phyloP scores from a whole-genome alignment of 2,888 invertebrate genomes.

The Silvanus unidentatus region DNA sequence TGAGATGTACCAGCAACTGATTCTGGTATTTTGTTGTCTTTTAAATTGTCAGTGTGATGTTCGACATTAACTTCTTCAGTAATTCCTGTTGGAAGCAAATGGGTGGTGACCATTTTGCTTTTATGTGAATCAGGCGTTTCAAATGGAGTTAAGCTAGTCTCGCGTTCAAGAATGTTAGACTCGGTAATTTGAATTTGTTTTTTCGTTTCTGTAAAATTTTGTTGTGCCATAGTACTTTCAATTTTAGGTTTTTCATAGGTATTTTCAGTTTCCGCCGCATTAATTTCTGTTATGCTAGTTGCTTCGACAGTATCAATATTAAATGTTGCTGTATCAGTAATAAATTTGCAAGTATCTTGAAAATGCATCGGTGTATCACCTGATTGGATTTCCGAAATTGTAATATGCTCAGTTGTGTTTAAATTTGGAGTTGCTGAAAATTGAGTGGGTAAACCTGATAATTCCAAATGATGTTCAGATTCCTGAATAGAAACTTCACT shows the following conservation, averaged over 20 bases:
- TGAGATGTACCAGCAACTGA: conserved; percentile 44
- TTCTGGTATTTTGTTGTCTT: conserved; percentile 27
- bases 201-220: conserved; percentile 47
- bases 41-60: conserved; percentile 37
- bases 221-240: conserved; percentile 35
- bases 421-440: conserved; percentile 56
- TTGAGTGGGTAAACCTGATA: conserved; percentile 49
- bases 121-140: conserved; percentile 51
- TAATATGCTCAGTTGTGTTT: conserved; percentile 54
- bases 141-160: conserved; percentile 50
- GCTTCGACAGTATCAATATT: conserved; percentile 58
- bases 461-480: conserved; percentile 58
- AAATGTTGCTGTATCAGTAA: conserved; percentile 50
- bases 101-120: conserved; percentile 48
- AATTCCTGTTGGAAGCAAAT: conserved; percentile 51
- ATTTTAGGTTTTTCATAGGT: conserved; percentile 40
- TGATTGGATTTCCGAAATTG: conserved; percentile 54
- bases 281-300: conserved; percentile 56
- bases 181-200: conserved; percentile 58
- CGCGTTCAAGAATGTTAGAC: conserved; percentile 60
- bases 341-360: conserved; percentile 51
- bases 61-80: conserved; percentile 47
- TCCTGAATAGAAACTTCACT: conserved; percentile 61
- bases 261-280: conserved; percentile 62
- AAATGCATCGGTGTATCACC: conserved; percentile 53